Base-by-base conservation (phyloP, 2,888 invertebrate species). In the Caenorhabditis angaria region DNA sequence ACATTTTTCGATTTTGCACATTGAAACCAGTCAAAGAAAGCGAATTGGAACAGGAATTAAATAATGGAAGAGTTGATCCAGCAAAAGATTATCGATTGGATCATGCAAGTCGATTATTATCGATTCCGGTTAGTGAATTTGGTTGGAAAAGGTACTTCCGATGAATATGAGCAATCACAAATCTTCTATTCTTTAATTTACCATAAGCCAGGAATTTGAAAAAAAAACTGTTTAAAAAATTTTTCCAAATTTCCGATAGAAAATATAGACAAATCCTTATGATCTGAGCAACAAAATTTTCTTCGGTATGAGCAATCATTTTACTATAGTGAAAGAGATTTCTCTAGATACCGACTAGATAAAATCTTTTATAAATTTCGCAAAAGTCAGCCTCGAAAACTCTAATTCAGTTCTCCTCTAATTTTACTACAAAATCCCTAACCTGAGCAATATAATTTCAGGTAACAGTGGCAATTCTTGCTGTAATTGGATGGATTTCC, bases 1-100 rank as follows among this genome's bases (percentile, higher is more conserved):
- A 78, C 12, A 67, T 74, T 1, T 83, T 85, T 47, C 81, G 85
- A 25, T 83, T 78, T 64, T 83, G 82, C 59, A 85, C 83, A 1
- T 64, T 83, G 50, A 61, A 72, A 32, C 69, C 74, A 10, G 75
- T 77, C 10, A 67, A 72, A 10, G 82, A 83, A 57, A 58, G 58
- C 18, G 73, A 72, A 32, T 57, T 79, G 24, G 76, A 76, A 41
- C 54, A 65, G 35, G 65, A 65, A 47, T 18, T 75, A n/a, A 54
- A 61, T 41, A 41, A 25, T 18, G 57, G 54, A 27, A 28, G 41
- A 32, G 25, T 35, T 12, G 48, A 60, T 5, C n/a, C 25, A 6
- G 54, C 56, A 12, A 50, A 54, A 20, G 80, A 82, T 29, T 82
- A 77, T 47, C 72, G 81, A 1, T 28, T 80, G 5, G 61, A 65